Conservation (phyloP, 2,888 invertebrate species). For the Torymus aiolomorphi region DNA sequence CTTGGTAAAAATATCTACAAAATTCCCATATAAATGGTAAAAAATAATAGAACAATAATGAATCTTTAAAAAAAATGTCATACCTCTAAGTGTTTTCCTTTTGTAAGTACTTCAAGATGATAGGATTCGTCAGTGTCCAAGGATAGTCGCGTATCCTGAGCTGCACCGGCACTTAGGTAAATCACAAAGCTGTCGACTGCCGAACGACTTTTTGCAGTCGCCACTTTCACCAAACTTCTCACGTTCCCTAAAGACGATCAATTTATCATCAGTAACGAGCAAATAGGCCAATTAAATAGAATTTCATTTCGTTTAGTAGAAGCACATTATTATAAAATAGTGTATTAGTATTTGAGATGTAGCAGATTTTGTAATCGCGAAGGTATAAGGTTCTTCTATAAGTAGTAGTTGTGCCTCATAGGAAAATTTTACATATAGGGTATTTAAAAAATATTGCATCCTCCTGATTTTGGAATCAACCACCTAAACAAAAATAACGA, state of each 20-base stretch:
- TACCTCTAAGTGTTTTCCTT: slow-evolving; percentile 78
- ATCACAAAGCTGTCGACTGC: slow-evolving; percentile 69
- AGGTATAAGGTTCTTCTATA: too few species aligned
- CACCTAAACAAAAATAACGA: too few species aligned
- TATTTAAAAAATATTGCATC: too few species aligned
- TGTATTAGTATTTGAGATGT: too few species aligned
- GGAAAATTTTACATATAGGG: too few species aligned
- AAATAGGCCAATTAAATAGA: background rate
- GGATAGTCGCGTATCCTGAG: slow-evolving; percentile 79
- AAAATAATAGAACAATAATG: too few species aligned
- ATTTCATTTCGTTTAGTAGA: background rate
- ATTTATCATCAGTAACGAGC: slow-evolving; percentile 5
- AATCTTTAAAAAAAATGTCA: background rate
- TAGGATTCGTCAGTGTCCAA: slow-evolving; percentile 87
- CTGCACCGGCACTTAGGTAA: slow-evolving; percentile 69
- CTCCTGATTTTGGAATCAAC: too few species aligned
- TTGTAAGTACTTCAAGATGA: slow-evolving; percentile 79
- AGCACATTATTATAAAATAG: too few species aligned
- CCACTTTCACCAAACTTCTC: slow-evolving; percentile 67
- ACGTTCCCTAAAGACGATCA: slow-evolving; percentile 66
- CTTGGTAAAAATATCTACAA: too few species aligned
- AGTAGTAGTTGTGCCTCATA: too few species aligned
- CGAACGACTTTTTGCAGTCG: slow-evolving; percentile 68
- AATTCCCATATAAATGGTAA: too few species aligned
- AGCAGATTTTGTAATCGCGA: too few species aligned